These are phyloP conservation scores for Salvelinus sp. DNA, from an alignment of 2,113 vertebrate species.

Conservation along the genomic window DNA sequence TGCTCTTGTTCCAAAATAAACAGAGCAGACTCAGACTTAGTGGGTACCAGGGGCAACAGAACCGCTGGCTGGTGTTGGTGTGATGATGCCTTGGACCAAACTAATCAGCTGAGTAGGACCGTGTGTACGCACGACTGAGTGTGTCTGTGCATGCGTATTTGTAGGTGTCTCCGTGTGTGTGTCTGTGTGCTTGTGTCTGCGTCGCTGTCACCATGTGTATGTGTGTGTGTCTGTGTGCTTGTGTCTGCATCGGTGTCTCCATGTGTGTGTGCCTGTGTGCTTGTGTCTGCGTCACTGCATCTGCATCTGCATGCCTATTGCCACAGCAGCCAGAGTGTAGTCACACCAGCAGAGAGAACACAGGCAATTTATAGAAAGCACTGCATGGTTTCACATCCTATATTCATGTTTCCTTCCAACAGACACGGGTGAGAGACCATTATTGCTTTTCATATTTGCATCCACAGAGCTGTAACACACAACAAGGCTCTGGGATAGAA, in stretches of 20 bases:
- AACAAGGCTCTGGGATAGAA: constrained; percentile 11
- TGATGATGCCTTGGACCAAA: neutral
- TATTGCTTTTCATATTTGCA: constrained; percentile 52
- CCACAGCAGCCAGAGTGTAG: constrained; percentile 56
- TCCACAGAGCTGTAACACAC: constrained; percentile 1
- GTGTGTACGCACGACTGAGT: too few relatives aligned
- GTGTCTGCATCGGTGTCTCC: too few relatives aligned
- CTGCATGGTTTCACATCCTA: constrained; percentile 70
- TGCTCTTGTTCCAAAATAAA: constrained; percentile 91
- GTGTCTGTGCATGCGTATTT: too few relatives aligned
- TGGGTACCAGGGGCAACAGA: constrained; percentile 56
- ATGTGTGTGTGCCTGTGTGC: too few relatives aligned
- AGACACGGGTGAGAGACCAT: constrained; percentile 47
- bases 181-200: too few relatives aligned
- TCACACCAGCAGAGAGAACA: constrained; percentile 58
- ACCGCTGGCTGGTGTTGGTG: constrained; percentile 31
- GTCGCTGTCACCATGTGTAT: too few relatives aligned
- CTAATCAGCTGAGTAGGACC: too few relatives aligned
- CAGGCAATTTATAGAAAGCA: constrained; percentile 74
- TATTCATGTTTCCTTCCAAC: constrained; percentile 59
- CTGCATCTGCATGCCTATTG: constrained; percentile 18
- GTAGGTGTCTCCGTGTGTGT: too few relatives aligned
- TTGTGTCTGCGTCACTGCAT: neutral
- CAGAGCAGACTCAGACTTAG: constrained; percentile 75
- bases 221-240: too few relatives aligned